phyloP scores from a whole-genome alignment of 2,113 vertebrate genomes.

The Pseudopipra pipra region DNA sequence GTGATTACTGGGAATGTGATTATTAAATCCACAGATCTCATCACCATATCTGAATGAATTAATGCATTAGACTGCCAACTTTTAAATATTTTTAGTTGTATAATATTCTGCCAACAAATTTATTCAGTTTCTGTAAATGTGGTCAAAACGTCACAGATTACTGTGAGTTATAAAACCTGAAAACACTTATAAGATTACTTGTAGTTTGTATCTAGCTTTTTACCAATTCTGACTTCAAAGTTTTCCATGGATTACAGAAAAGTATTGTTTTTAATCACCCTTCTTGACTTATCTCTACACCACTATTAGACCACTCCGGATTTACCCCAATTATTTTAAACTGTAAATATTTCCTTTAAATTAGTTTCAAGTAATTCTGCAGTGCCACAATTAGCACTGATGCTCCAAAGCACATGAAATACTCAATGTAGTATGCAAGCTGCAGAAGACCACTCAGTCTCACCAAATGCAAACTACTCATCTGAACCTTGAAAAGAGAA shows the following conservation, averaged over 20 bases:
- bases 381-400: not conserved
- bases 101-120: not conserved
- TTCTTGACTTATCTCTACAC: not conserved
- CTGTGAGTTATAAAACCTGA: not conserved
- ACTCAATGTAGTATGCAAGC: not conserved
- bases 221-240: slow-evolving; percentile 15
- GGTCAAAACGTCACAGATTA: not conserved
- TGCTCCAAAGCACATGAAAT: not conserved
- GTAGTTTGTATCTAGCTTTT: not conserved
- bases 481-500: not conserved
- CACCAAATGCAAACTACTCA: not conserved
- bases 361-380: not conserved
- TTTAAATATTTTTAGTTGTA: not conserved
- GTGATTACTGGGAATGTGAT: slow-evolving; percentile 25
- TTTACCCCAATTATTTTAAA: not conserved
- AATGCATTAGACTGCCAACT: not conserved
- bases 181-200: slow-evolving; percentile 8
- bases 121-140: slow-evolving; percentile 35
- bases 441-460: not conserved
- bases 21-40: slow-evolving; percentile 55
- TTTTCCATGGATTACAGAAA: not conserved
- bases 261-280: not conserved
- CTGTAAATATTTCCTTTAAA: not conserved
- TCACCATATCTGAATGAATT: slow-evolving; percentile 17
- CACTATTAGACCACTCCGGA: not conserved